phyloP scores from a whole-genome alignment of 2,113 vertebrate genomes.

The Saccopteryx leptura region DNA sequence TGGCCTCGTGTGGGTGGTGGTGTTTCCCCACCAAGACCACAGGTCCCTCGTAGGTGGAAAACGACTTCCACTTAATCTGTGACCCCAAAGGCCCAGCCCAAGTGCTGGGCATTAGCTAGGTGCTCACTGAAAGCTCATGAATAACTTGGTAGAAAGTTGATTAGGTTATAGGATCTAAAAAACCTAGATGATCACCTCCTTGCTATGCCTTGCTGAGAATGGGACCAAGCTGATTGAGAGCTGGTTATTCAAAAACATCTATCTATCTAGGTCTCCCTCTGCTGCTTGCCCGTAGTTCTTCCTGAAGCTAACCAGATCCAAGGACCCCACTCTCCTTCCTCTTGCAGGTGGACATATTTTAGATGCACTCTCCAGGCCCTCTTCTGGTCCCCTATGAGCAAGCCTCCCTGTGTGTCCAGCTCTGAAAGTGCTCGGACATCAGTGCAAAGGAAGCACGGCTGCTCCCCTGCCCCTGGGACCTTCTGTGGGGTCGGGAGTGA shows the following conservation, averaged over 20 bases:
- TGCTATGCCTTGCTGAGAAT: background rate
- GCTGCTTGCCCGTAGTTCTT: background rate
- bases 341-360: background rate
- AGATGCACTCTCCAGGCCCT: background rate
- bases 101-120: background rate
- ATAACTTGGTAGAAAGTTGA: background rate
- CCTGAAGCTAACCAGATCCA: background rate
- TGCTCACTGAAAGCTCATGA: background rate
- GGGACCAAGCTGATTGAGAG: background rate
- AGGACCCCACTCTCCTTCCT: background rate
- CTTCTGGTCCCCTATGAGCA: background rate
- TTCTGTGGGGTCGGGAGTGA: background rate
- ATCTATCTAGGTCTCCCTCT: no score
- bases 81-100: background rate
- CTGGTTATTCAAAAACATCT: background rate
- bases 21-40: background rate
- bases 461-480: rapidly evolving
- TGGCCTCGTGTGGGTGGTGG: background rate
- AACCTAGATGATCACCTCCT: background rate
- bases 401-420: background rate
- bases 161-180: background rate
- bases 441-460: background rate
- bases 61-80: background rate
- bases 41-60: background rate
- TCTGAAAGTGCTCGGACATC: background rate